Evolutionary conservation across 1,140 invertebrate species (phyloP).

Genomic region (Ephestia elutella): DNA sequence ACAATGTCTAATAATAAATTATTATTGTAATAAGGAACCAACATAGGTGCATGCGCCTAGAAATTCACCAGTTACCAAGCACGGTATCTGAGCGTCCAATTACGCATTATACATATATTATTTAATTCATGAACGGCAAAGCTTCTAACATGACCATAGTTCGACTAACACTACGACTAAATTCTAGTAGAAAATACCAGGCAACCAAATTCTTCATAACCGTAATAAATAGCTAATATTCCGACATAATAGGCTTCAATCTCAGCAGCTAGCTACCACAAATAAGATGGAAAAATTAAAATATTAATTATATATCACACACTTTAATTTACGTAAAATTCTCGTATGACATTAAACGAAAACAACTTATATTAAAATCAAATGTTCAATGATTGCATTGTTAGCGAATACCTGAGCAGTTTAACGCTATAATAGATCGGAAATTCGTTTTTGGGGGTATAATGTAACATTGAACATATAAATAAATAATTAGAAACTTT

Average conservation of each 20-base stretch:
- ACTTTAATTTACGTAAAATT: slow-evolving; percentile 58
- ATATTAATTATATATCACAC: slow-evolving; percentile 62
- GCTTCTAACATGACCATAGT: slow-evolving; percentile 62
- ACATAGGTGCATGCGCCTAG: slow-evolving; percentile 5
- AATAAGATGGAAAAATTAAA: slow-evolving; percentile 51
- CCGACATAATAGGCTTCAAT: slow-evolving; percentile 44
- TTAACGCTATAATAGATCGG: slow-evolving; percentile 40
- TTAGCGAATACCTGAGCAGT: slow-evolving; percentile 45
- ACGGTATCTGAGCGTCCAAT: slow-evolving; percentile 4
- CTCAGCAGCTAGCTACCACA: slow-evolving; percentile 62
- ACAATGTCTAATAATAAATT: neutral
- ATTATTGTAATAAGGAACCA: neutral
- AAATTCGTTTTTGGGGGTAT: slow-evolving; percentile 52
- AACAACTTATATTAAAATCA: slow-evolving; percentile 40
- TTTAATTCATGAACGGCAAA: slow-evolving; percentile 51
- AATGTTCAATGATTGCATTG: slow-evolving; percentile 34
- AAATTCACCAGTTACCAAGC: slow-evolving; percentile 5
- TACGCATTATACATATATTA: slow-evolving; percentile 17
- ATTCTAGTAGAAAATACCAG: slow-evolving; percentile 54
- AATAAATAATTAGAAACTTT: slow-evolving; percentile 66
- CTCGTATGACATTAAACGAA: slow-evolving; percentile 48
- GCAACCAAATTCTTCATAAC: slow-evolving; percentile 55
- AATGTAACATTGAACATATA: slow-evolving; percentile 53
- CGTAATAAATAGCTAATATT: slow-evolving; percentile 62
- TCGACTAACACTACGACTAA: slow-evolving; percentile 54